These are phyloP conservation scores for Zaprionus lineosus DNA, from an alignment of 2,888 invertebrate genomes.

Conservation along the genomic window DNA sequence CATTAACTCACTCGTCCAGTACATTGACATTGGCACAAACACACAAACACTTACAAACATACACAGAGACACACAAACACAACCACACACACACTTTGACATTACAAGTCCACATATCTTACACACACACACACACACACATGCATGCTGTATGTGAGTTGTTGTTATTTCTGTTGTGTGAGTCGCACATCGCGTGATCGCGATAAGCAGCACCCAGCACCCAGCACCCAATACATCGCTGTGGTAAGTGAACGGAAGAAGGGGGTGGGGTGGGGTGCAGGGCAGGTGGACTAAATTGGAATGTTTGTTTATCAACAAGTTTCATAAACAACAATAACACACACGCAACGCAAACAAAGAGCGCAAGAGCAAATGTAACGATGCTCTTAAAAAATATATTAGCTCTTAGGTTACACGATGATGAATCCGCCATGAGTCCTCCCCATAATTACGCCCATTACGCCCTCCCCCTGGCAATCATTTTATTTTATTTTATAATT, in stretches of 20 bases:
- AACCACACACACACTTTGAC: not conserved
- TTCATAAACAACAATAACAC: constrained; percentile 6
- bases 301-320: constrained; percentile 33
- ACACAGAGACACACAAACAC: not conserved
- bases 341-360: constrained; percentile 6
- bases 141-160: not conserved
- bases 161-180: not conserved
- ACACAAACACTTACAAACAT: constrained; percentile 3
- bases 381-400: constrained; percentile 1
- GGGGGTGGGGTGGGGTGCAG: constrained; percentile 6
- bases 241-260: not conserved
- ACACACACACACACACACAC: not conserved
- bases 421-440: no score
- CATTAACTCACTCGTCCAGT: constrained; percentile 35
- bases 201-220: constrained; percentile 26
- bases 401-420: constrained; percentile 20
- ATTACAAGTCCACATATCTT: no score
- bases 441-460: no score
- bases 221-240: not conserved
- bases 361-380: constrained; percentile 4
- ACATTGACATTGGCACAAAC: constrained; percentile 51
- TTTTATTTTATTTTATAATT: no score
- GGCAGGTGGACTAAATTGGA: no score
- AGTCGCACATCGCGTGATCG: constrained; percentile 45
- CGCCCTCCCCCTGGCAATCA: no score